phyloP scores from a whole-genome alignment of 1,140 invertebrate species.

The Drosophila prosaltans region DNA sequence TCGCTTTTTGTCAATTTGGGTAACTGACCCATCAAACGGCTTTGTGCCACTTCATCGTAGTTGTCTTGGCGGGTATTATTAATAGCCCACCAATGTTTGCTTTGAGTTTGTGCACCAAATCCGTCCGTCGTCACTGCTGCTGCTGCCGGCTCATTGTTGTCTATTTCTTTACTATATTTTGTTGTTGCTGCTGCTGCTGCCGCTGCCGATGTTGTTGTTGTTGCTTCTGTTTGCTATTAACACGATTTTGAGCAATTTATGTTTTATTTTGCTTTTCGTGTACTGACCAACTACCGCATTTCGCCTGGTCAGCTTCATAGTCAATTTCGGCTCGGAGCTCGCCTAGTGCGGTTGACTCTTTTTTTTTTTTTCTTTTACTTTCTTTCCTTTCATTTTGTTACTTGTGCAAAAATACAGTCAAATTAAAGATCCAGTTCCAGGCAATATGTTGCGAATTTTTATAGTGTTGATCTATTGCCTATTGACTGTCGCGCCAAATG shows the following conservation, averaged over 20 bases:
- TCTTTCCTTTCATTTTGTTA: neutral
- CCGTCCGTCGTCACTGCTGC: conserved; percentile 44
- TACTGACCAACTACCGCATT: conserved; percentile 64
- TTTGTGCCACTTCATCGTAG: conserved; percentile 64
- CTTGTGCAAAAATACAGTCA: no score
- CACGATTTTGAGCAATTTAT: conserved; percentile 69
- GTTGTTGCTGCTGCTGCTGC: conserved; percentile 12
- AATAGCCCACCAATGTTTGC: conserved; percentile 21
- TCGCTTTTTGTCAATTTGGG: conserved; percentile 41
- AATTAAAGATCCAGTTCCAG: conserved; percentile 37
- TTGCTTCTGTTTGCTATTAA: conserved; percentile 64
- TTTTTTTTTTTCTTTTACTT: neutral
- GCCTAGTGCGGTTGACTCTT: conserved; percentile 48
- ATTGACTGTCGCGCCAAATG: conserved; percentile 30
- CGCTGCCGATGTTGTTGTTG: conserved; percentile 18
- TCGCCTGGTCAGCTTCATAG: conserved; percentile 50
- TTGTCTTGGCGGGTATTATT: conserved; percentile 31
- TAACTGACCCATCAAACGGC: conserved; percentile 59
- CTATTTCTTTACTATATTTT: conserved; percentile 27
- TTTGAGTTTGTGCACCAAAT: conserved; percentile 64
- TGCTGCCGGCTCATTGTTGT: conserved; percentile 44
- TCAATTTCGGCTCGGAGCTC: conserved; percentile 67
- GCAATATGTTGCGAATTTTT: conserved; percentile 28
- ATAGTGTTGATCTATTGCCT: conserved; percentile 11
- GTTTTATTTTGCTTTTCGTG: conserved; percentile 29